A percentile compares a stretch with the other conserved stretches of the same genome.
Conservation (phyloP, 2,888 invertebrate genomes). For the Oligia strigilis region DNA sequence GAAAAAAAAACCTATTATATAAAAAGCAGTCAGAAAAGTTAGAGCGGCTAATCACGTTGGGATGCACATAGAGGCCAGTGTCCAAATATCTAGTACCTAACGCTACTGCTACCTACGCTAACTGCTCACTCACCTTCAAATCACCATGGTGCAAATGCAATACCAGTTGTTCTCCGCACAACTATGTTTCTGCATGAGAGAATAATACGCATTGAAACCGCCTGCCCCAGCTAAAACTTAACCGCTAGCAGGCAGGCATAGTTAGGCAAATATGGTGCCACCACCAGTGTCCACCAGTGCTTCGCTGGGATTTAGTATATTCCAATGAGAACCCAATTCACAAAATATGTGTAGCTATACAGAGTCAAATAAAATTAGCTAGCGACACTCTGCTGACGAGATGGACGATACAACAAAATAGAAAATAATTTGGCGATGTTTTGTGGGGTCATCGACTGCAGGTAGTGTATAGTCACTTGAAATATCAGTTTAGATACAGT, state of each 20-base stretch:
- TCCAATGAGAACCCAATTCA: neutral
- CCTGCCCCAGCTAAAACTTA: neutral
- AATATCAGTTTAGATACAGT: neutral
- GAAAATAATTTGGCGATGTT: neutral
- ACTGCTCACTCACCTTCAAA: neutral
- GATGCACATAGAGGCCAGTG: too few species aligned
- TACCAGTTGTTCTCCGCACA: neutral
- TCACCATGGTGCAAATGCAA: too few species aligned
- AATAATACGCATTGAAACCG: neutral
- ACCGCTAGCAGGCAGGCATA: neutral
- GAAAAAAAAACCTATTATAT: neutral
- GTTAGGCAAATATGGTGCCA: neutral
- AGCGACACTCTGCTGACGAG: too few species aligned
- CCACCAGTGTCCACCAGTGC: neutral
- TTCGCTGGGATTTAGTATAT: neutral
- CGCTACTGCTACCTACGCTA: neutral
- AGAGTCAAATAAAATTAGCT: too few species aligned
- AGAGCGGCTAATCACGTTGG: neutral
- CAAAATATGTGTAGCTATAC: neutral
- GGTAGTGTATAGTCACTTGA: neutral
- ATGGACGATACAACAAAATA: neutral
- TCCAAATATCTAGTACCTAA: neutral
- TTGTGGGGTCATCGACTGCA: neutral
- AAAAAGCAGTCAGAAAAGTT: neutral
- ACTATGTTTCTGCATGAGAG: neutral